These are phyloP conservation scores for Malurus elegans DNA, from an alignment of 2,113 vertebrate species.

Conservation along the genomic window DNA sequence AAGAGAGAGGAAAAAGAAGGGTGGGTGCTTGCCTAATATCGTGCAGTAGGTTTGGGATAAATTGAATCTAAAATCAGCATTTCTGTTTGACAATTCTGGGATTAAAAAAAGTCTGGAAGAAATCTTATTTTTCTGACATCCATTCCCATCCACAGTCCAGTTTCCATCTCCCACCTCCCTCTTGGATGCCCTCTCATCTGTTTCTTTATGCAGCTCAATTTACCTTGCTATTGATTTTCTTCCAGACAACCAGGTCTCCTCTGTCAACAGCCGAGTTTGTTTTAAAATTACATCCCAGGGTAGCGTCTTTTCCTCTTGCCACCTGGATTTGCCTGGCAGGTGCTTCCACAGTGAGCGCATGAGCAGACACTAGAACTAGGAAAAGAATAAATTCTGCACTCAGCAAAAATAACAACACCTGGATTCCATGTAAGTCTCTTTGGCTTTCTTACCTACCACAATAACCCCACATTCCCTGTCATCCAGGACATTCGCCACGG, in stretches of 20 bases:
- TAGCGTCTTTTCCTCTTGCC: constrained; percentile 56
- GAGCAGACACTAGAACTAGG: constrained; percentile 71
- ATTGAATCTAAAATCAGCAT: background rate
- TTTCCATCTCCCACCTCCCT: background rate
- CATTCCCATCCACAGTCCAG: background rate
- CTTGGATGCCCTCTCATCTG: background rate
- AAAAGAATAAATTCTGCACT: constrained; percentile 4
- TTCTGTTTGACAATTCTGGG: background rate
- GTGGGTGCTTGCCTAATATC: background rate
- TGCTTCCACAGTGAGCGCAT: constrained; percentile 72
- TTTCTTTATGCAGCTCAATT: background rate
- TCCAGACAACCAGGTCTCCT: constrained; percentile 65
- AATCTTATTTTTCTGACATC: background rate
- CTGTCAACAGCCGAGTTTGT: accelerated
- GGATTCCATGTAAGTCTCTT: background rate
- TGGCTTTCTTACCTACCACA: background rate
- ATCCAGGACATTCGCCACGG: background rate
- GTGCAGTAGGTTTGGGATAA: background rate
- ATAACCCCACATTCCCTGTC: background rate
- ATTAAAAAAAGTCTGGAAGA: background rate
- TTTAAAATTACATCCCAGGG: constrained; percentile 76
- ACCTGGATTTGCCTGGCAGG: constrained; percentile 56
- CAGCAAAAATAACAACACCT: background rate
- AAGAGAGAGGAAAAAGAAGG: background rate
- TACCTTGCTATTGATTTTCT: background rate